Evolutionary conservation across 1,140 invertebrate species (phyloP), one percentile per base, ranked within the genome.

Genomic region (Megalopta genalis): DNA sequence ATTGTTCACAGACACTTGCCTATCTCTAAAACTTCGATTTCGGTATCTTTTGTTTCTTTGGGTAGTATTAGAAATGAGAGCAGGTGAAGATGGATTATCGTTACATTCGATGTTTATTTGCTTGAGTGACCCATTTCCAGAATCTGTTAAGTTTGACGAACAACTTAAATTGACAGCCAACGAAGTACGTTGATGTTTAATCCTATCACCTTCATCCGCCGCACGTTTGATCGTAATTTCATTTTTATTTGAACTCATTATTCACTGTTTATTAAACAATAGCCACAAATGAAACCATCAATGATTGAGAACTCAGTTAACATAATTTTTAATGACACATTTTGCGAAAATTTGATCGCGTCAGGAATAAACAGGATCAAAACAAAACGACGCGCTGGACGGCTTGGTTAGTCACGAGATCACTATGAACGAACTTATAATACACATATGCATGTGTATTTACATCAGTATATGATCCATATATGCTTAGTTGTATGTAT

Each of bases 131-230:
- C 71, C 70, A 54, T 89, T 80, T n/a, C 77, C 82, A 16, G 86
- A 88, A 52, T 90, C 79, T 25, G 84, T 76, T 25, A 82, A 52
- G 72, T 87, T 82, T 2, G 87, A 83, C 5, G 39, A 54, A 54
- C 69, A 89, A 85, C 90, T 91, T 63, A 91, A 73, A 81, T 92
- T 91, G 2, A 92, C 90, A 70, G 70, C 79, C 54, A 92, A 37
- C 23, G 91, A 92, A 71, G 85, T 89, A 39, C 79, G 71, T 39
- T 74, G 80, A 79, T 63, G 70, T 37, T 82, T 82, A 9, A 77
- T 57, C 54, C 63, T 83, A 18, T 57, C 68, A 64, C 67, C 73
- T 18, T 66, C 63, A 21, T 65, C 32, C 0, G 37, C 63, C 0
- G n/a, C 42, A 6, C 62, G 27, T 23, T 9, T 12, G 10, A 12